These are phyloP conservation scores for Chaetura pelagica DNA, from an alignment of 2,113 vertebrate genomes.

Conservation along the genomic window DNA sequence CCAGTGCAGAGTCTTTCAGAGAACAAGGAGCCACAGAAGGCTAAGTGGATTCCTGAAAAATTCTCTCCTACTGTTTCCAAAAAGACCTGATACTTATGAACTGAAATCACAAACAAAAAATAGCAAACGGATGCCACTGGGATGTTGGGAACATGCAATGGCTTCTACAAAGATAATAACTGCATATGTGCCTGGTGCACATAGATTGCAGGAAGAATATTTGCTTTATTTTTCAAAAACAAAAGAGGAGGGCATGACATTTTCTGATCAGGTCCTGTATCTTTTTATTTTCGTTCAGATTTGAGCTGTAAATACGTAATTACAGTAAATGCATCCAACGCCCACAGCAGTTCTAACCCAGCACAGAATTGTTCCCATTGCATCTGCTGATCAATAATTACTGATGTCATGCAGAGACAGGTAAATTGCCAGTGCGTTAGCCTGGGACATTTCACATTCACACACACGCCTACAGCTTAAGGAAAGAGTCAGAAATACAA, in stretches of 20 bases:
- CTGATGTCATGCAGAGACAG: slow-evolving; percentile 45
- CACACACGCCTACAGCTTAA: slow-evolving; percentile 44
- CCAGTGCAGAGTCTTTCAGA: not conserved
- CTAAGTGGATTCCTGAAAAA: not conserved
- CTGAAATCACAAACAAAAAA: not conserved
- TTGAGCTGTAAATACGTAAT: slow-evolving; percentile 51
- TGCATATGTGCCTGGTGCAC: not conserved
- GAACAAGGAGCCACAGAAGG: not conserved
- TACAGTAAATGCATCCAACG: slow-evolving; percentile 48
- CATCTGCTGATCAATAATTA: slow-evolving; percentile 67
- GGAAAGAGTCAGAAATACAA: slow-evolving; percentile 12
- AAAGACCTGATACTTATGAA: not conserved
- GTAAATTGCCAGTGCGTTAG: slow-evolving; percentile 67
- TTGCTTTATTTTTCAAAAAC: slow-evolving; percentile 6
- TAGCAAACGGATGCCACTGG: not conserved
- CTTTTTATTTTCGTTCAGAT: slow-evolving; percentile 21
- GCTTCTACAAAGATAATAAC: not conserved
- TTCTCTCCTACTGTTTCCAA: not conserved
- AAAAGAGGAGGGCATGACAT: slow-evolving; percentile 19
- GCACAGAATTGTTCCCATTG: slow-evolving; percentile 20
- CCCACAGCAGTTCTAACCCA: not conserved
- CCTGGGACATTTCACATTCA: slow-evolving; percentile 46
- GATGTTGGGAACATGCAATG: not conserved
- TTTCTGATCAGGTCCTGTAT: not conserved
- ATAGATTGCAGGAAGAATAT: not conserved